phyloP scores from a whole-genome alignment of 2,113 vertebrate genomes.

The Bufo bufo region DNA sequence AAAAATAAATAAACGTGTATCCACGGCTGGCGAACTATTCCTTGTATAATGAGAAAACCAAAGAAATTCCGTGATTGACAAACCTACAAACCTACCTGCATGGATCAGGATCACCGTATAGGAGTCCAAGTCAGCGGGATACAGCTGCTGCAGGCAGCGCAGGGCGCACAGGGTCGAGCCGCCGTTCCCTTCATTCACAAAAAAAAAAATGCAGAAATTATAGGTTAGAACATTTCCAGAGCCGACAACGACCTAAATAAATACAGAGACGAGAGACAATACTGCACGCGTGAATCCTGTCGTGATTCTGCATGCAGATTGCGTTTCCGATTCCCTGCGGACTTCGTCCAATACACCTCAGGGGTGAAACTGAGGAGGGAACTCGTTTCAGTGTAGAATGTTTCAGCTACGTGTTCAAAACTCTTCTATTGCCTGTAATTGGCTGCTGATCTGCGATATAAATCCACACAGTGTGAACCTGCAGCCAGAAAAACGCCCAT shows the following conservation, averaged over 20 bases:
- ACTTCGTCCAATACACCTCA: too few relatives aligned
- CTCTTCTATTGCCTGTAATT: too few relatives aligned
- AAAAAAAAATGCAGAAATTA: constrained; percentile 9
- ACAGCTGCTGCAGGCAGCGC: constrained; percentile 75
- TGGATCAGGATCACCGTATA: constrained; percentile 87
- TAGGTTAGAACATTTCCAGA: background rate
- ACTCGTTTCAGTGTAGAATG: too few relatives aligned
- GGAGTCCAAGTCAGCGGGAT: constrained; percentile 75
- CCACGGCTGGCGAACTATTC: constrained; percentile 10
- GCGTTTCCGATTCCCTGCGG: too few relatives aligned
- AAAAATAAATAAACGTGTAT: background rate
- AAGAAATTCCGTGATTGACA: constrained; percentile 15
- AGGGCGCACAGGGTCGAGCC: constrained; percentile 88
- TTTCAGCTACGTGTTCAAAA: too few relatives aligned
- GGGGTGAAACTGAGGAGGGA: too few relatives aligned
- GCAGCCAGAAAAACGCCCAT: too few relatives aligned
- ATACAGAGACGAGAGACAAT: background rate
- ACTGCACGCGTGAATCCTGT: too few relatives aligned
- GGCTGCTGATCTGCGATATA: too few relatives aligned
- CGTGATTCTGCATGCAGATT: too few relatives aligned
- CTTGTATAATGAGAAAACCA: constrained; percentile 27
- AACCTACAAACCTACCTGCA: constrained; percentile 78
- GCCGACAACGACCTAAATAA: background rate
- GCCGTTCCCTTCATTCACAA: constrained; percentile 83
- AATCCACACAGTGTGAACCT: too few relatives aligned